Percentiles rank a stretch among this genome's conserved stretches.
Conservation (phyloP, 2,797 vertebrate genomes). For the Enteromius paludinosus region DNA sequence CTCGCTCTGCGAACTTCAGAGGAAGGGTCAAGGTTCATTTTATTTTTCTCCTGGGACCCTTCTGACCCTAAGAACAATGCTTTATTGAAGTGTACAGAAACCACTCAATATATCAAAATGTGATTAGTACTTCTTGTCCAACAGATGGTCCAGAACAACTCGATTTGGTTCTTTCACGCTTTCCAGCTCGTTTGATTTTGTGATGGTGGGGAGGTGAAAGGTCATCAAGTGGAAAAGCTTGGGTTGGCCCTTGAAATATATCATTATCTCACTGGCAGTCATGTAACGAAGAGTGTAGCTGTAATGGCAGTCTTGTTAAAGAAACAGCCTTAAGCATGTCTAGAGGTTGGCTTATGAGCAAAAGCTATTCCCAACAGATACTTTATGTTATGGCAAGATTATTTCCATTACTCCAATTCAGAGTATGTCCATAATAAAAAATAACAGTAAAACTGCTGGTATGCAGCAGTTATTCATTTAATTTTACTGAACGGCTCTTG, state of each 20-base stretch:
- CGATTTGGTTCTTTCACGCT: conserved; percentile 23
- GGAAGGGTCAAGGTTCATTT: conserved; percentile 71
- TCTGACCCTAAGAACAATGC: conserved; percentile 67
- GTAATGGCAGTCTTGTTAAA: background rate
- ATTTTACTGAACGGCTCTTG: background rate
- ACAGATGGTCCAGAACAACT: conserved; percentile 34
- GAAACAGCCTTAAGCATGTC: background rate
- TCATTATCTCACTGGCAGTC: conserved; percentile 2
- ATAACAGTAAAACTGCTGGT: background rate
- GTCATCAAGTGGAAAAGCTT: conserved; percentile 26
- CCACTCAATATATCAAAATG: conserved; percentile 29
- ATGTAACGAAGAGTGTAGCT: background rate
- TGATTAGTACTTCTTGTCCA: conserved; percentile 29
- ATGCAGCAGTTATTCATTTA: background rate
- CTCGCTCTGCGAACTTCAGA: conserved; percentile 70
- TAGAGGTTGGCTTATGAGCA: background rate
- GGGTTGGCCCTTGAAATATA: conserved; percentile 30
- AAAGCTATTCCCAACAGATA: background rate
- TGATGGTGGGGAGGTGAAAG: conserved; percentile 35
- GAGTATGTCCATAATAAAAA: background rate
- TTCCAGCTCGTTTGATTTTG: conserved; percentile 17
- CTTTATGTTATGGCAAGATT: background rate
- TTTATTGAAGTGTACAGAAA: conserved; percentile 63
- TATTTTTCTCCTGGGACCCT: conserved; percentile 33
- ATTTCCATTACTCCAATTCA: background rate